phyloP scores from a whole-genome alignment of 2,888 invertebrate species.

The Cyaniris semiargus region DNA sequence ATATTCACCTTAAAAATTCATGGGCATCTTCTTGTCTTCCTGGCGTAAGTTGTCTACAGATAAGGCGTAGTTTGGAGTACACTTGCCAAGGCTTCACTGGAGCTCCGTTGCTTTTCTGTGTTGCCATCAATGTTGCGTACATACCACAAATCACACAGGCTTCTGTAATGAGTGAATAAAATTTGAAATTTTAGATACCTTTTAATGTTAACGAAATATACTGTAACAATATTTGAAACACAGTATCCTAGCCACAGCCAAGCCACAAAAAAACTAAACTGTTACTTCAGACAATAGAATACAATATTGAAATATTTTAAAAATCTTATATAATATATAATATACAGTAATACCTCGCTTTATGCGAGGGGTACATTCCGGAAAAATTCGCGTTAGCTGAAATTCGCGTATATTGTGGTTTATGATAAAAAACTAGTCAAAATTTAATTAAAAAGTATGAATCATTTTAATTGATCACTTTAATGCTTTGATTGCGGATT shows the following conservation, averaged over 20 bases:
- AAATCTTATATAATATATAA: too few relatives aligned
- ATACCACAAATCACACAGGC: constrained; percentile 93
- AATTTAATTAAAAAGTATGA: too few relatives aligned
- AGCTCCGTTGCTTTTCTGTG: constrained; percentile 80
- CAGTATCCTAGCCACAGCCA: too few relatives aligned
- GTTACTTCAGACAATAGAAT: neutral
- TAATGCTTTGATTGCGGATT: too few relatives aligned
- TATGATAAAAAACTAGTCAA: too few relatives aligned
- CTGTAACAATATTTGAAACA: neutral
- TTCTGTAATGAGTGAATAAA: constrained; percentile 55
- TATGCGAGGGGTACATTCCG: too few relatives aligned
- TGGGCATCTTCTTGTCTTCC: constrained; percentile 99
- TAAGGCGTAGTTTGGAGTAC: constrained; percentile 87
- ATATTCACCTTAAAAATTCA: constrained; percentile 89
- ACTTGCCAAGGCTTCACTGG: constrained; percentile 91
- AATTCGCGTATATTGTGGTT: too few relatives aligned
- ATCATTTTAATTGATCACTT: too few relatives aligned
- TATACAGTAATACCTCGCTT: too few relatives aligned
- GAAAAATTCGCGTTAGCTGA: too few relatives aligned
- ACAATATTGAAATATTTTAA: neutral
- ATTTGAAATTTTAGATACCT: neutral
- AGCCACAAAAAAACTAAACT: neutral
- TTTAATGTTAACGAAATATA: neutral
- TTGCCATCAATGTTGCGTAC: constrained; percentile 87
- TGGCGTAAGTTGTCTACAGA: constrained; percentile 92